Evolutionary conservation across 2,888 invertebrate species (phyloP).

Genomic region (Hanleya hanleyi): DNA sequence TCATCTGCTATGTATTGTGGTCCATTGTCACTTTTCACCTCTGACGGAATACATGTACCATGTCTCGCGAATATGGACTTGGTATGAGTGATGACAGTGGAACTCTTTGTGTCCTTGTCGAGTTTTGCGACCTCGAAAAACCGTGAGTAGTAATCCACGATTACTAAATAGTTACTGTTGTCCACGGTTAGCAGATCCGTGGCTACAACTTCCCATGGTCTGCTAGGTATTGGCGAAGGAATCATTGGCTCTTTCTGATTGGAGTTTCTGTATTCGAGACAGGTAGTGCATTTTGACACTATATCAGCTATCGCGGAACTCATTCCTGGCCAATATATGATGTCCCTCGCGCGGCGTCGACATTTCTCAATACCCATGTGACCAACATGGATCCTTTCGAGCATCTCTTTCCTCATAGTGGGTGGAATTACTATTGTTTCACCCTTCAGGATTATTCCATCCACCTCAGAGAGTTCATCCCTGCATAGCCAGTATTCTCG

Average conservation of each 20-base stretch:
- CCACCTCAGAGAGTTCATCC: constrained; percentile 14
- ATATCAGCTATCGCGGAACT: constrained; percentile 30
- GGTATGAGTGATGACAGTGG: constrained; percentile 26
- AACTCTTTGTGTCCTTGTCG: constrained; percentile 5
- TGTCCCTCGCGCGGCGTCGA: constrained; percentile 27
- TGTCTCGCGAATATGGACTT: constrained; percentile 34
- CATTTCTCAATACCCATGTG: constrained; percentile 41
- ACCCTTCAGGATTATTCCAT: constrained; percentile 14
- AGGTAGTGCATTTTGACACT: constrained; percentile 26
- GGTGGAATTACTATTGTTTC: constrained; percentile 9
- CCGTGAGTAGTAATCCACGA: constrained; percentile 37
- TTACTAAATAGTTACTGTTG: constrained; percentile 27
- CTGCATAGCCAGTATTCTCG: constrained; percentile 22
- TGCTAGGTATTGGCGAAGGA: constrained; percentile 17
- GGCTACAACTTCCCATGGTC: constrained; percentile 30
- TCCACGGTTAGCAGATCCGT: constrained; percentile 31
- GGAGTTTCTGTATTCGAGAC: constrained; percentile 23
- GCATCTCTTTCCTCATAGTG: constrained; percentile 17
- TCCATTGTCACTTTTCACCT: constrained; percentile 30
- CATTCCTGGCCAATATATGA: constrained; percentile 41
- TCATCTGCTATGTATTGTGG: constrained; percentile 23
- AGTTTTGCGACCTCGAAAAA: constrained; percentile 34
- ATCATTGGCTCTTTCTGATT: constrained; percentile 28
- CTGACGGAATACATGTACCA: constrained; percentile 31
- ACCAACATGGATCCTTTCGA: constrained; percentile 24